Conservation (phyloP, 1,140 invertebrate genomes). For the Melipona quadrifasciata region DNA sequence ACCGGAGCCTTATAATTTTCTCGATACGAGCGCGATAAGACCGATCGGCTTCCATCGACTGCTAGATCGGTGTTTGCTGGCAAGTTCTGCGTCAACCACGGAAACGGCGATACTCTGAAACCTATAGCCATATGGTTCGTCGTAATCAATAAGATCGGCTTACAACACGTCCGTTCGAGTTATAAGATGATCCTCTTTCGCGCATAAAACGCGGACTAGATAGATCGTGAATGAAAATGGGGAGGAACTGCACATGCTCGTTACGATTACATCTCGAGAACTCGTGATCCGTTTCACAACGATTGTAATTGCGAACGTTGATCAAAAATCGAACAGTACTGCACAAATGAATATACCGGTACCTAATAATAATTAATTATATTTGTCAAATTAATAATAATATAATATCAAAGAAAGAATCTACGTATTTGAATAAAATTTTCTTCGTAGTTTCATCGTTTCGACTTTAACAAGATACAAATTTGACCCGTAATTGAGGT, state of each 20-base stretch:
- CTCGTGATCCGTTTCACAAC: background rate
- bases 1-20: conserved; percentile 7
- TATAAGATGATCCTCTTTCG: conserved; percentile 36
- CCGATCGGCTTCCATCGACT: conserved; percentile 36
- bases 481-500: background rate
- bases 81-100: conserved; percentile 50
- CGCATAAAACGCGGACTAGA: background rate
- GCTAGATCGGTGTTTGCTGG: conserved; percentile 40
- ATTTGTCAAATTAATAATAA: no score
- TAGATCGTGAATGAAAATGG: background rate
- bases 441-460: background rate
- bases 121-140: conserved; percentile 51
- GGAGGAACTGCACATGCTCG: background rate
- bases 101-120: conserved; percentile 65
- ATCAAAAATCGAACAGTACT: background rate
- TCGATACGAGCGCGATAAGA: conserved; percentile 34
- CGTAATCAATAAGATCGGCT: conserved; percentile 62
- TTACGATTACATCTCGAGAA: background rate
- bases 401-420: no score
- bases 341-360: no score
- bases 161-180: conserved; percentile 46
- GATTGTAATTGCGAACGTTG: no score
- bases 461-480: background rate
- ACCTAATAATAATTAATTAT: no score
- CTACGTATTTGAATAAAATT: no score